Evolutionary conservation across 1,140 invertebrate species (phyloP), one percentile per base, ranked within the genome.

Genomic region (Macrostomum lignano): DNA sequence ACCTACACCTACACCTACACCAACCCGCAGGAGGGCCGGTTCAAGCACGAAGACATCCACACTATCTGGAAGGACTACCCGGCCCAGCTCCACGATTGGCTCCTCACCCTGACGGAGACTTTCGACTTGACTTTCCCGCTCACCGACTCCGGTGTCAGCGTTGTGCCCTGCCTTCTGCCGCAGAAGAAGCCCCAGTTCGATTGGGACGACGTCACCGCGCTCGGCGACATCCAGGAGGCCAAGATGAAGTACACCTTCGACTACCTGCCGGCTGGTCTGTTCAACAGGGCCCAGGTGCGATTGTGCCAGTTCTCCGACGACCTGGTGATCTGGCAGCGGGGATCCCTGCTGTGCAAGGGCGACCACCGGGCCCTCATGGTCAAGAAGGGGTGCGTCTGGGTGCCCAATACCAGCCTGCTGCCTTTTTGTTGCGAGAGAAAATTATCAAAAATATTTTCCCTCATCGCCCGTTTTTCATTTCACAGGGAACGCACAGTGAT

Each of bases 231-330:
- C 17, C 30, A 38, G 29, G 46, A 52, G 38, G 41, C 43, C 15
- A 47, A 50, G 33, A 46, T 51, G 31, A 25, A 49, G 3, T 54
- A 51, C 38, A 44, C 39, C 21, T 54, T 52, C 39, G 42, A 46
- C 9, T 54, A 54, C 25, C 42, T 54, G 11, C 51, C 51, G 13
- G 41, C 47, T 26, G 52, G 53, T 9, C 38, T 56, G n/a, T 56
- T 56, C 40, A 56, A 56, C 37, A 46, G 53, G 44, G 48, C 45
- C 14, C 53, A 56, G 48, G 51, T 54, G 36, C 36, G 52, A 21
- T 30, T 55, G 25, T 55, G 46, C 36, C 43, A 50, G 33, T 45
- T 53, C 19, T 48, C 48, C 11, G 48, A 53, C 38, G 45, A 44
- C 6, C 43, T 46, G 17, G 38, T 45, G 7, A 46, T 54, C 7